phyloP scores from a whole-genome alignment of 2,797 vertebrate genomes.

The Channallabes apus region DNA sequence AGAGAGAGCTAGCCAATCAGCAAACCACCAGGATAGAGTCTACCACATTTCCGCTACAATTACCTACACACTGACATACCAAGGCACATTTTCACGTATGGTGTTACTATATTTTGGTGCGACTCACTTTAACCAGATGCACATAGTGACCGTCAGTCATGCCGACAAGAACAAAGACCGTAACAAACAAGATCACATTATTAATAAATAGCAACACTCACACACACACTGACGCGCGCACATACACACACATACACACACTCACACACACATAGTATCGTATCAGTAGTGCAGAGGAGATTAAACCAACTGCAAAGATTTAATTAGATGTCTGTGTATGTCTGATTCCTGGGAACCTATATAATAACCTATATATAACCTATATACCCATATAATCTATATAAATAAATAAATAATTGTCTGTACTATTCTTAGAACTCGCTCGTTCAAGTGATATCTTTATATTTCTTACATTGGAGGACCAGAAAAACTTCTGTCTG shows the following conservation, averaged over 20 bases:
- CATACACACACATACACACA: too few species aligned
- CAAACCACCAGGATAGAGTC: slow-evolving; percentile 32
- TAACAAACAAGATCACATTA: background rate
- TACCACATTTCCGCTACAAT: slow-evolving; percentile 39
- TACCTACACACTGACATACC: slow-evolving; percentile 31
- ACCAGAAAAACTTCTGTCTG: too few species aligned
- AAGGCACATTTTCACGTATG: slow-evolving; percentile 16
- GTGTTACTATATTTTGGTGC: background rate
- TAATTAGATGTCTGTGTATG: slow-evolving; percentile 43
- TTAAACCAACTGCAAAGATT: slow-evolving; percentile 44
- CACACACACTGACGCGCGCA: background rate
- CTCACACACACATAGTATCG: background rate
- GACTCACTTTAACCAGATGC: background rate
- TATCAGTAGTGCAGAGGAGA: slow-evolving; percentile 49
- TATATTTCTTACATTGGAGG: too few species aligned
- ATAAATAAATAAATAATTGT: too few species aligned
- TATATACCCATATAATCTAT: too few species aligned
- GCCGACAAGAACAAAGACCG: background rate
- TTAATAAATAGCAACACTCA: slow-evolving; percentile 2
- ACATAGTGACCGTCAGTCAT: background rate
- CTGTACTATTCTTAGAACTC: too few species aligned
- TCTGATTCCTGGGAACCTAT: slow-evolving; percentile 17
- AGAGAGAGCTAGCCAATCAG: slow-evolving; percentile 48
- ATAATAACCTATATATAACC: too few species aligned
- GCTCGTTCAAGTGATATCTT: too few species aligned